A percentile compares a stretch with the other conserved stretches of the same genome.
Evolutionary conservation across 2,113 vertebrate species (phyloP).

Genomic region (Plestiodon gilberti): DNA sequence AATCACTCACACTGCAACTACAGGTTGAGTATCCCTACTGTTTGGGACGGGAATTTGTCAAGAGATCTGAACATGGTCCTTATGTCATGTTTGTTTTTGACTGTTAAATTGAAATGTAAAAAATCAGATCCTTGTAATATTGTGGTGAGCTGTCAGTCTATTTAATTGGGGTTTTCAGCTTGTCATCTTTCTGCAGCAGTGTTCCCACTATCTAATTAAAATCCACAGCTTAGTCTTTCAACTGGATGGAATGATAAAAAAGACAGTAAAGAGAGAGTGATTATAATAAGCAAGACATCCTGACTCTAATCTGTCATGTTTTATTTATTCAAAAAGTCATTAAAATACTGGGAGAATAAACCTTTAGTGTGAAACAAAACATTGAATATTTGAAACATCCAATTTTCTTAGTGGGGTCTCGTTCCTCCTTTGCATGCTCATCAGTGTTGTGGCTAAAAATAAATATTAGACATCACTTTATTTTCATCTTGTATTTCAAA

Average conservation of each 20-base stretch:
- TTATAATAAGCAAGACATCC: constrained; percentile 59
- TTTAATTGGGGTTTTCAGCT: constrained; percentile 62
- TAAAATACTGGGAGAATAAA: constrained; percentile 43
- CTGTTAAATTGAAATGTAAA: neutral
- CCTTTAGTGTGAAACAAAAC: constrained; percentile 22
- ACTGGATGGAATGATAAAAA: constrained; percentile 42
- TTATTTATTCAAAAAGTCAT: constrained; percentile 41
- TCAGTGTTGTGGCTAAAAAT: neutral
- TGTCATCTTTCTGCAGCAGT: constrained; percentile 58
- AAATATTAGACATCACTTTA: neutral
- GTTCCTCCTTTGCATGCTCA: neutral
- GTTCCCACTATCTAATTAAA: constrained; percentile 66
- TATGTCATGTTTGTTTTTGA: neutral
- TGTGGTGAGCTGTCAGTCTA: constrained; percentile 39
- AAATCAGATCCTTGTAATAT: constrained; percentile 23
- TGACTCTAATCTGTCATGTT: constrained; percentile 38
- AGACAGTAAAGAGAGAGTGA: constrained; percentile 40
- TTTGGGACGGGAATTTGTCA: too few species aligned
- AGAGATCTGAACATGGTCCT: too few species aligned
- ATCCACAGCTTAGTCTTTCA: constrained; percentile 5
- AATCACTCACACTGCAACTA: too few species aligned
- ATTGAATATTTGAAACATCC: neutral
- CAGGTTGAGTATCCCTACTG: too few species aligned
- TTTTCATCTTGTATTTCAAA: neutral
- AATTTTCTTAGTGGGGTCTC: neutral